Evolutionary conservation across 2,113 vertebrate species (phyloP), one percentile per base, ranked within the genome.

Genomic region (Tachysurus fulvidraco): DNA sequence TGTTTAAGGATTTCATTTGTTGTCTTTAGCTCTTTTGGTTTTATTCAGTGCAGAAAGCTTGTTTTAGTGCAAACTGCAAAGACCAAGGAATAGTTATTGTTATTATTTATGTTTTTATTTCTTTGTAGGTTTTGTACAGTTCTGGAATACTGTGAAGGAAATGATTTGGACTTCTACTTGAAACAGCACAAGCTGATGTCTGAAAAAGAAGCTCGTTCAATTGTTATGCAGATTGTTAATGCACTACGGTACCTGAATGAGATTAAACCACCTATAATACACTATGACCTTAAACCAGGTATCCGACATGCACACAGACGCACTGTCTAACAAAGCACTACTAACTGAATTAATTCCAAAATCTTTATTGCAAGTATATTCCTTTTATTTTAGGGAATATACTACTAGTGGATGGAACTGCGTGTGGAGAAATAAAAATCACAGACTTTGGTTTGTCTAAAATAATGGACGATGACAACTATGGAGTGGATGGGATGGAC

Each of bases 231-330:
- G 94, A 99, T 99, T 89, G 98, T 99, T 92, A 99, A 99, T 91
- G 98, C 98, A 94, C 95, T 99, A 95, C 96, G 97, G 92, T 99
- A 99, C 94, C 96, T 99, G 93, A 99, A 99, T 94, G 97, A 99
- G 93, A 99, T 99, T 94, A 99, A 99, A 93, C 98, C 98, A 64
- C 98, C 98, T 88, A 99, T 99, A 93, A 99, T 99, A 94, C 98
- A 99, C 95, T 99, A 99, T 90, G 98, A 99, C 94, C 98, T 99
- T 92, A 99, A 99, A 91, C 98, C 98, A 96, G 98, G 98, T 99
- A 95, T 94, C 85, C 90, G 62, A 44, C 74, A 41, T 62, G 50
- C 13, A 41, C 50, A 64, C 30, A 46, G 1, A 78, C 67, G 52
- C n/a, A n/a, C 6, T 59, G 1, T 30, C 25, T 5, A 28, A 36